These are phyloP conservation scores for Abrostola tripartita DNA, from an alignment of 2,888 invertebrate genomes.

Conservation along the genomic window DNA sequence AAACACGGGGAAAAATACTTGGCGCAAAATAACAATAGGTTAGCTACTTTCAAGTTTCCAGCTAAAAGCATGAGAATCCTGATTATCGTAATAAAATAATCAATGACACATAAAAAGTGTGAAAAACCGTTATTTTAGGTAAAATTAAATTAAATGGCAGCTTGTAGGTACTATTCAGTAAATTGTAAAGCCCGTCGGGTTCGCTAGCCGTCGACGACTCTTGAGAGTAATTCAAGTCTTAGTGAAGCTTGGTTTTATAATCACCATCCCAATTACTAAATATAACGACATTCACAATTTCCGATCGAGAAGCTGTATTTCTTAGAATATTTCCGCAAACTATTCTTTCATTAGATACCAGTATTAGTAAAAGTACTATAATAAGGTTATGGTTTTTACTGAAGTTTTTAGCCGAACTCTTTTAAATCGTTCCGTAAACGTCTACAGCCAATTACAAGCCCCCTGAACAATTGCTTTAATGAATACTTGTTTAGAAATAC, in stretches of 20 bases:
- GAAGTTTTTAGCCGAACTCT: no score
- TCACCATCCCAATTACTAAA: conserved; percentile 52
- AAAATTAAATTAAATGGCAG: conserved; percentile 1
- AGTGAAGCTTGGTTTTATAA: conserved; percentile 44
- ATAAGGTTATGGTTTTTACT: no score
- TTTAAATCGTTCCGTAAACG: no score
- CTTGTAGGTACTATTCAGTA: neutral
- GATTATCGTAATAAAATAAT: neutral
- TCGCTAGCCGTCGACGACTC: conserved; percentile 25
- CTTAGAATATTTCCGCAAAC: neutral
- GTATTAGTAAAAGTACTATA: neutral
- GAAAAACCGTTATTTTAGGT: neutral
- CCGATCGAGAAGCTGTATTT: neutral
- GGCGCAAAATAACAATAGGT: no score
- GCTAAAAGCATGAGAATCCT: neutral
- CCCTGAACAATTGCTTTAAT: no score
- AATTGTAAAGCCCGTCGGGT: conserved; percentile 14
- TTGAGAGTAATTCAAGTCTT: conserved; percentile 28
- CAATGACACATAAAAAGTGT: neutral
- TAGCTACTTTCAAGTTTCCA: no score
- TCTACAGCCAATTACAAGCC: no score
- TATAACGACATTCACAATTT: conserved; percentile 37
- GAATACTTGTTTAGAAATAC: no score
- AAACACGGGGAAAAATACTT: neutral
- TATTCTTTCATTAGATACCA: neutral